Evolutionary conservation across 2,113 vertebrate genomes (phyloP).

Genomic region (Strix uralensis): DNA sequence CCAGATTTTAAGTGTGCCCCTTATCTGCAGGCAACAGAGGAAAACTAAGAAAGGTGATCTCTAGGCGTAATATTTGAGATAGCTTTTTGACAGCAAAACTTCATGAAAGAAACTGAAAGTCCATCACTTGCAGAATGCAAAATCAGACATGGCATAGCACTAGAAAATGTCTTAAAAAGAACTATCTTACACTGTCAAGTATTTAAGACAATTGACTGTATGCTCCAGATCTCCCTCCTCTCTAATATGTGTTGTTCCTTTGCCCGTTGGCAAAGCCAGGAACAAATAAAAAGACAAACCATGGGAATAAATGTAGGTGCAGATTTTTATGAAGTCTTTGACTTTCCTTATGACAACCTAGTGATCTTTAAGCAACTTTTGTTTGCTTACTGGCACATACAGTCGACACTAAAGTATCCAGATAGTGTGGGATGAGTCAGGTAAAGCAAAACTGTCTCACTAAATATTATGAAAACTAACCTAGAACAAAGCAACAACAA

Average conservation of each 20-base stretch:
- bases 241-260: neutral
- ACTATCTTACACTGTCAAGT: neutral
- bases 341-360: neutral
- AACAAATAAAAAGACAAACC: neutral
- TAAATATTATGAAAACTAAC: neutral
- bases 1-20: neutral
- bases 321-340: neutral
- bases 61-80: neutral
- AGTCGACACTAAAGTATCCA: neutral
- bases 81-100: neutral
- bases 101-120: neutral
- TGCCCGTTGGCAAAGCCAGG: neutral
- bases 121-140: neutral
- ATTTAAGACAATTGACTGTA: neutral
- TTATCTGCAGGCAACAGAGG: neutral
- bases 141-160: neutral
- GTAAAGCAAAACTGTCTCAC: neutral
- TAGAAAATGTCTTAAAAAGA: neutral
- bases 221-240: neutral
- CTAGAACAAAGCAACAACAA: neutral
- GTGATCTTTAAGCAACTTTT: neutral
- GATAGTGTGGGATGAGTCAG: neutral
- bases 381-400: neutral
- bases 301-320: neutral
- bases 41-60: neutral